Evolutionary conservation across 2,113 vertebrate species (phyloP), one percentile per base, ranked within the genome.

Genomic region (Lepisosteus osseus): DNA sequence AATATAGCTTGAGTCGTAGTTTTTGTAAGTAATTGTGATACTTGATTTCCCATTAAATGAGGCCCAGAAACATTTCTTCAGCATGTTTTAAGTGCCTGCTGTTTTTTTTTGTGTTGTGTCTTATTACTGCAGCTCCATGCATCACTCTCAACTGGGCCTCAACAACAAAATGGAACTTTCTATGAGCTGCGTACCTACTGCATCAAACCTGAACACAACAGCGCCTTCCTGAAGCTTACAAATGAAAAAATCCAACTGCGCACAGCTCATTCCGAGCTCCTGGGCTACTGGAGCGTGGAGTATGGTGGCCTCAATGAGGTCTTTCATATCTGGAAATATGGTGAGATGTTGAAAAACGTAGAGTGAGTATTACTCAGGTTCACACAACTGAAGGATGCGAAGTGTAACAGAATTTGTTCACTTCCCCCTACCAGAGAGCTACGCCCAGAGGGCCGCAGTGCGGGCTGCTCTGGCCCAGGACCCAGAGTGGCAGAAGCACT

Each of bases 251-350:
- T 96, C 54, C 88, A 94, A 72, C 83, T 96, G 61, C 91, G 96
- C 42, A 92, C 90, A 0, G 91, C 93, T 61, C 92, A 95, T 77
- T 98, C 97, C 0, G 85, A 96, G 82, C 82, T 99, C 80, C 51
- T 95, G 76, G 97, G 97, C 43, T 94, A 89, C 72, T 99, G 97
- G 96, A 92, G 78, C 6, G 79, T 89, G 0, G 96, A 99, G 82
- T 93, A 95, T 17, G 95, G 95, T 3, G 94, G 93, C 68, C 80
- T 96, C 72, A 98, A 97, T 88, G 93, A 92, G 76, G 93, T 94
- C 14, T 82, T 96, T 73, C 96, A 98, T 75, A 81, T 99, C 72
- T 99, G 97, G 97, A 95, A 97, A 76, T 99, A 92, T 1, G 93
- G 93, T 94, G 93, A 0, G 90, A 11, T 6, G 12, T 5, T 65